A percentile compares a stretch with the other conserved stretches of the same genome.
phyloP scores from a whole-genome alignment of 2,888 invertebrate genomes.

The Hecatera dysodea region DNA sequence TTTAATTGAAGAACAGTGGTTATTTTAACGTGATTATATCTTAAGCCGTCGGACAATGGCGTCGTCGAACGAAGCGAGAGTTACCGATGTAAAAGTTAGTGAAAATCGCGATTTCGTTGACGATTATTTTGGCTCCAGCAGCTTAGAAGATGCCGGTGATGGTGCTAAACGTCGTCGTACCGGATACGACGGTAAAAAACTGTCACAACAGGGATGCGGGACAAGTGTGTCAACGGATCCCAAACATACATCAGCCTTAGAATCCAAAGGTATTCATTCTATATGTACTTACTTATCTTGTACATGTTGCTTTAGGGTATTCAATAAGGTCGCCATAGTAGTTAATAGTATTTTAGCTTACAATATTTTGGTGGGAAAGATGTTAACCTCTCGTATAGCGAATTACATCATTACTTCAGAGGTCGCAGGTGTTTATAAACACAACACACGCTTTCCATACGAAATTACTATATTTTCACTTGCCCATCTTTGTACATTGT shows the following conservation, averaged over 20 bases:
- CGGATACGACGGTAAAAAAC: slow-evolving; percentile 86
- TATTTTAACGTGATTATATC: slow-evolving; percentile 78
- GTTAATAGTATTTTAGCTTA: slow-evolving; percentile 50
- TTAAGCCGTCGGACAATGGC: slow-evolving; percentile 87
- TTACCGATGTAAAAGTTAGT: slow-evolving; percentile 87
- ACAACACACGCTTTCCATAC: slow-evolving; percentile 76
- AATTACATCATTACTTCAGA: slow-evolving; percentile 86
- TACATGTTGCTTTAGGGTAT: slow-evolving; percentile 43
- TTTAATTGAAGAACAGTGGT: slow-evolving; percentile 81
- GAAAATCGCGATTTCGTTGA: slow-evolving; percentile 83
- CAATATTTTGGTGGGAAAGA: slow-evolving; percentile 87
- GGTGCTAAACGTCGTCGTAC: slow-evolving; percentile 85
- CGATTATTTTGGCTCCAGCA: slow-evolving; percentile 77
- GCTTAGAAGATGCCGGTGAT: slow-evolving; percentile 84
- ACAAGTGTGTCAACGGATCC: slow-evolving; percentile 86
- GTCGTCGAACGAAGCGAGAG: slow-evolving; percentile 86
- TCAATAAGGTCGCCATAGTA: slow-evolving; percentile 38
- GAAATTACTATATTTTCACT: slow-evolving; percentile 39
- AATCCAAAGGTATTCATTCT: slow-evolving; percentile 83
- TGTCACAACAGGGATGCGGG: slow-evolving; percentile 86
- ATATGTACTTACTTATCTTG: slow-evolving; percentile 61
- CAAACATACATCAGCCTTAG: slow-evolving; percentile 79
- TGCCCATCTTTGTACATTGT: slow-evolving; percentile 16
- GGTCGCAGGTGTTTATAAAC: slow-evolving; percentile 90
- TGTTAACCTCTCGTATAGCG: slow-evolving; percentile 84